These are phyloP conservation scores for Tenthredo amoena DNA, from an alignment of 2,888 invertebrate species.

Conservation along the genomic window DNA sequence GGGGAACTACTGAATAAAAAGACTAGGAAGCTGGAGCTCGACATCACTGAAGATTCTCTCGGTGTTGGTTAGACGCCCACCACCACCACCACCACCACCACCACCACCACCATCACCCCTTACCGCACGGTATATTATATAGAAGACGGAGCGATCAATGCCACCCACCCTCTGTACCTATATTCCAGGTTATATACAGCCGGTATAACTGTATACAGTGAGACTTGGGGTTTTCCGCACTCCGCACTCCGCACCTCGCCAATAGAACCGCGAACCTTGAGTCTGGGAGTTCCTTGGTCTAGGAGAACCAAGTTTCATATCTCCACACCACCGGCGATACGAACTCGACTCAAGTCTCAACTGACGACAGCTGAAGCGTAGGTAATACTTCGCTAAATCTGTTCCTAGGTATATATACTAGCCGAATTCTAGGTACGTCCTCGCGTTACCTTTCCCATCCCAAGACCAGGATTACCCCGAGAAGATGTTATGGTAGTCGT, in stretches of 20 bases:
- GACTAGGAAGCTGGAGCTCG: neutral
- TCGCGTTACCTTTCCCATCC: neutral
- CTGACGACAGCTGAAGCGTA: conserved; percentile 32
- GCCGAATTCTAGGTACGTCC: neutral
- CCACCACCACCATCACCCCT: neutral
- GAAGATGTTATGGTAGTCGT: neutral
- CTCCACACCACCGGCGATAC: neutral
- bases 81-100: neutral
- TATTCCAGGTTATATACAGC: conserved; percentile 12
- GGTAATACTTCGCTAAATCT: neutral
- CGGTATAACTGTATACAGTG: conserved; percentile 25
- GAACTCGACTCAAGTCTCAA: neutral
- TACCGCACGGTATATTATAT: conserved; percentile 35
- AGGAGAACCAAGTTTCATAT: conserved; percentile 37
- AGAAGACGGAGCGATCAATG: conserved; percentile 47
- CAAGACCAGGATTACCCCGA: neutral
- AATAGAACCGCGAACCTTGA: neutral
- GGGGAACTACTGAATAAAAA: conserved; percentile 1
- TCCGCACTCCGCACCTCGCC: neutral
- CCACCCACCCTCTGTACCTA: conserved; percentile 28
- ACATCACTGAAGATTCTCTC: conserved; percentile 5
- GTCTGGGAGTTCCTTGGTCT: conserved; percentile 17
- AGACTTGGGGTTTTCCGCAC: neutral
- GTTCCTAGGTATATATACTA: neutral
- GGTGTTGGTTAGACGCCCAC: conserved; percentile 37